phyloP scores from a whole-genome alignment of 1,140 invertebrate genomes.

The Radopholus similis region DNA sequence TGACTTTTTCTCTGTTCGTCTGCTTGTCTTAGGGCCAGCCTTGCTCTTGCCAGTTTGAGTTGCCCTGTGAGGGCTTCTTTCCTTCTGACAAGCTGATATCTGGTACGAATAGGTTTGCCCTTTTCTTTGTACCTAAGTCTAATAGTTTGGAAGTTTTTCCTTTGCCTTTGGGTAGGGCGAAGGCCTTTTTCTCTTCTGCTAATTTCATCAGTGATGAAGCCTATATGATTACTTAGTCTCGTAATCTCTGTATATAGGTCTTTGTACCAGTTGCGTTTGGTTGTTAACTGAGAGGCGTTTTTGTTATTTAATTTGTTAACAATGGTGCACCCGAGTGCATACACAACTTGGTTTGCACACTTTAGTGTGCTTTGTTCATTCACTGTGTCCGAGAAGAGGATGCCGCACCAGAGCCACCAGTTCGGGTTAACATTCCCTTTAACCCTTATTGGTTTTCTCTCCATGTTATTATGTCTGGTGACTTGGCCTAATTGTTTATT shows the following conservation, averaged over 20 bases:
- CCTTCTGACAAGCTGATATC: neutral
- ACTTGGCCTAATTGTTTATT: neutral
- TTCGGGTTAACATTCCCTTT: neutral
- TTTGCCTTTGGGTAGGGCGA: neutral
- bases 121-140: neutral
- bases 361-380: neutral
- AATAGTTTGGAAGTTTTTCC: neutral
- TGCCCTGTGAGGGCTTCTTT: neutral
- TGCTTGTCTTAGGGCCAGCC: neutral
- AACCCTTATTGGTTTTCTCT: neutral
- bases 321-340: neutral
- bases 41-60: neutral
- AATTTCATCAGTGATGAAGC: neutral
- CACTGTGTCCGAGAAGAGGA: neutral
- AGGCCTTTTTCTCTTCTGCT: neutral
- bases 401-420: neutral
- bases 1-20: neutral
- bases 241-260: neutral
- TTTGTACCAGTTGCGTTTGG: neutral
- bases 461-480: neutral
- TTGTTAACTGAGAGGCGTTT: neutral
- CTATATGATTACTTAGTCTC: neutral
- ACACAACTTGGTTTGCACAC: neutral
- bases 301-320: neutral
- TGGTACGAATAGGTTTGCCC: neutral